Percentiles rank a stretch among this genome's conserved stretches.
Conservation (phyloP, 2,113 vertebrate genomes). For the Azemiops feae region DNA sequence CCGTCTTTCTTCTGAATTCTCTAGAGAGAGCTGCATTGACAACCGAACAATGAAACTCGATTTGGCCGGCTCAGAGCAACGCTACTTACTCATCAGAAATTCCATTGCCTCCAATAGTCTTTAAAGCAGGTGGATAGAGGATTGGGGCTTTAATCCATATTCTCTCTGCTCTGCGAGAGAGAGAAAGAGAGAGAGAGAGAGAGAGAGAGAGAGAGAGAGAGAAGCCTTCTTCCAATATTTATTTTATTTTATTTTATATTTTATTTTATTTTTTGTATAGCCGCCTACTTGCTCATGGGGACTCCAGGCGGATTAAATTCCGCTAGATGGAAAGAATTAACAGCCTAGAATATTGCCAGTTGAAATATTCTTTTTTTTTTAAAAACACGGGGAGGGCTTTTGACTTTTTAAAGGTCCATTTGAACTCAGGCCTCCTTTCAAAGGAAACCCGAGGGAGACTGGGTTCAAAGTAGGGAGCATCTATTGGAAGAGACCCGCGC, state of each 20-base stretch:
- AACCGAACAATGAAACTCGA: not conserved
- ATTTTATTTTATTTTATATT: no score
- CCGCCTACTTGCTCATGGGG: not conserved
- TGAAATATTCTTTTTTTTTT: not conserved
- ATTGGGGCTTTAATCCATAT: not conserved
- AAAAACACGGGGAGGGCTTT: not conserved
- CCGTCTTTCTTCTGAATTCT: not conserved
- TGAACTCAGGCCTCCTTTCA: not conserved
- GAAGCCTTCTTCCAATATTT: not conserved
- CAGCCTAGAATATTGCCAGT: not conserved
- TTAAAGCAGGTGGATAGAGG: not conserved
- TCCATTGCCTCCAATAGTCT: not conserved
- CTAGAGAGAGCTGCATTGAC: not conserved
- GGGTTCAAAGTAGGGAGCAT: not conserved
- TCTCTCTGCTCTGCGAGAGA: no score
- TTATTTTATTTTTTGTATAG: not conserved
- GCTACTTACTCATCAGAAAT: not conserved
- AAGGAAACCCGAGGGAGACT: no score
- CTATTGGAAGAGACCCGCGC: no score
- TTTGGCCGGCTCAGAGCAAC: not conserved
- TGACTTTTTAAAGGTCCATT: not conserved
- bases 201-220: fast-evolving
- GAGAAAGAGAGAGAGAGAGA: not conserved
- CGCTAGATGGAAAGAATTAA: not conserved
- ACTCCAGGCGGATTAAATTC: not conserved